These are phyloP conservation scores for Caranx melampygus DNA, from an alignment of 2,113 vertebrate species.

Conservation along the genomic window DNA sequence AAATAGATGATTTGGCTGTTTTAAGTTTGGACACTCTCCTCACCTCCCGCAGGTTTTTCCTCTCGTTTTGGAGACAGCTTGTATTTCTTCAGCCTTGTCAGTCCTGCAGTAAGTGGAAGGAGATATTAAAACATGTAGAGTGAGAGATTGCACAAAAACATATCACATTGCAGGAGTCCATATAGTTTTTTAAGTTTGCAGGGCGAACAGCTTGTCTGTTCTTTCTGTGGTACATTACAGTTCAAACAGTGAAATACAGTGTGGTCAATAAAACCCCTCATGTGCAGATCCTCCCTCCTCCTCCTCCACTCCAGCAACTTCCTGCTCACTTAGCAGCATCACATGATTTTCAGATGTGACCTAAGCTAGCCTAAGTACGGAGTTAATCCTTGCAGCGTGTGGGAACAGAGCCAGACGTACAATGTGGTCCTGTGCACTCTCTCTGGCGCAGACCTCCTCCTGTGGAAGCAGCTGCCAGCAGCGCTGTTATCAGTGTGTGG, in stretches of 20 bases:
- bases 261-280: constrained; percentile 11
- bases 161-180: background rate
- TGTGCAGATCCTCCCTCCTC: background rate
- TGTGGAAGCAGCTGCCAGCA: constrained; percentile 27
- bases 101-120: constrained; percentile 9
- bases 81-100: constrained; percentile 2
- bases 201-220: background rate
- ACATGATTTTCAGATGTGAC: constrained; percentile 62
- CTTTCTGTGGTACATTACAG: background rate
- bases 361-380: constrained; percentile 38
- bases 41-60: constrained; percentile 64
- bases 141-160: background rate
- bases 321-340: constrained; percentile 44
- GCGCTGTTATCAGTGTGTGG: constrained; percentile 43
- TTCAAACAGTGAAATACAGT: constrained; percentile 1
- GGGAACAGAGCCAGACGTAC: constrained; percentile 64
- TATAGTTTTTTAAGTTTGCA: background rate
- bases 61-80: constrained; percentile 26
- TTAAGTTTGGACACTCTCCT: background rate
- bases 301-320: constrained; percentile 31
- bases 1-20: background rate
- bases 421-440: constrained; percentile 39
- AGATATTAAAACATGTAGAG: background rate
- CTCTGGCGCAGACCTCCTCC: constrained; percentile 71
- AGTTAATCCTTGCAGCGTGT: constrained; percentile 61